A percentile compares a stretch with the other conserved stretches of the same genome.
Evolutionary conservation across 2,797 vertebrate genomes (phyloP).

Genomic region (Thamnophis elegans): DNA sequence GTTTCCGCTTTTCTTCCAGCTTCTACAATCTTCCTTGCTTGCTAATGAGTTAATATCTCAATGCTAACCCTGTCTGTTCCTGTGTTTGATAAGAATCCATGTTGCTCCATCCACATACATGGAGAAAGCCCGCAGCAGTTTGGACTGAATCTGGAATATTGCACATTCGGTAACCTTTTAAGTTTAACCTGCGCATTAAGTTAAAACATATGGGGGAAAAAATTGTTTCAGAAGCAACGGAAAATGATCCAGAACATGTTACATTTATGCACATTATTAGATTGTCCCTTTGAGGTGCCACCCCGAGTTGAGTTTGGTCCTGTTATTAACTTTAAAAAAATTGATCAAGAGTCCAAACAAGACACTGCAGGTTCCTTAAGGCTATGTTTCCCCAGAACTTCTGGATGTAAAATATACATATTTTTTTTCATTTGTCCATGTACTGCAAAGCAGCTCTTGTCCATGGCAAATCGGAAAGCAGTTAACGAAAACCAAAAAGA

Average conservation of each 20-base stretch:
- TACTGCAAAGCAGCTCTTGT: slow-evolving; percentile 56
- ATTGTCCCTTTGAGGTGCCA: slow-evolving; percentile 50
- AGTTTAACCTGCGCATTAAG: slow-evolving; percentile 62
- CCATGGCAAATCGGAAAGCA: slow-evolving; percentile 65
- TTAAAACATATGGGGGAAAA: slow-evolving; percentile 18
- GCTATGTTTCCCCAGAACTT: slow-evolving; percentile 79
- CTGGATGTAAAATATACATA: slow-evolving; percentile 59
- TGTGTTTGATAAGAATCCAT: slow-evolving; percentile 37
- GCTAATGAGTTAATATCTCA: slow-evolving; percentile 68
- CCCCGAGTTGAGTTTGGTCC: slow-evolving; percentile 68
- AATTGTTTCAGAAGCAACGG: slow-evolving; percentile 17
- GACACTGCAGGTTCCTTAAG: slow-evolving; percentile 85
- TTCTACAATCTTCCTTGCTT: slow-evolving; percentile 50
- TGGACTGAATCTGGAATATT: slow-evolving; percentile 69
- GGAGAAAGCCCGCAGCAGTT: slow-evolving; percentile 62
- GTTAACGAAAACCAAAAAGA: slow-evolving; percentile 4
- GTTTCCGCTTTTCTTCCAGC: slow-evolving; percentile 22
- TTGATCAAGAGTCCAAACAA: slow-evolving; percentile 71
- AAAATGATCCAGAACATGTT: slow-evolving; percentile 31
- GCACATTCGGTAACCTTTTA: slow-evolving; percentile 71
- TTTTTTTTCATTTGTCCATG: slow-evolving; percentile 38
- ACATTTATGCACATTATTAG: slow-evolving; percentile 42
- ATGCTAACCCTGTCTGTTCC: slow-evolving; percentile 59
- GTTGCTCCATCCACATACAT: slow-evolving; percentile 48
- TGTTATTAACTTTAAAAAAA: slow-evolving; percentile 54